Base-by-base conservation (phyloP, 2,113 vertebrate genomes). In the Campylomormyrus numenius region DNA sequence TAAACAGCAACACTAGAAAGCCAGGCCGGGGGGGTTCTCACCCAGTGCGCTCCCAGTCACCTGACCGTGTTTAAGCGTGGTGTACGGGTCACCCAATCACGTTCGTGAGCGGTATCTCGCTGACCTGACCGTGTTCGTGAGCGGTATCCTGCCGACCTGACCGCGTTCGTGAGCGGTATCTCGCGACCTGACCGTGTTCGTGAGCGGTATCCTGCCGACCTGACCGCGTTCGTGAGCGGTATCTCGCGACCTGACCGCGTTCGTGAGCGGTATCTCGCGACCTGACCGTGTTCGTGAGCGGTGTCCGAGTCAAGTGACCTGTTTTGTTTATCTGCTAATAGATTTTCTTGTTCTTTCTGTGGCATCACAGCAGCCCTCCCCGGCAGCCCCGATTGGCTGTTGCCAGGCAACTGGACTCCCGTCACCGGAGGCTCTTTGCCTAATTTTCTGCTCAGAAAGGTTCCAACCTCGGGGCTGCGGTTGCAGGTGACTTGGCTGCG, bases 361-460 rank as follows among this genome's bases (percentile, higher is more conserved):
- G 85, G 50, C 62, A 56, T 87, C 62, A n/a, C 89, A 13, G 35
- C 85, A 52, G 89, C 48, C 66, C 74, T 88, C 66, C 85, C 13
- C 62, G 7, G 48, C 9, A 15, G 49, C 58, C 35, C 46, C 46
- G 87, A 53, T 50, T 83, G 74, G 87, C 90, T 24, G 90, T 90
- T 90, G 87, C 90, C 52, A 88, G 87, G 90, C 90, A 90, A 90
- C 87, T 8, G 35, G 35, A 62, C 46, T 77, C 52, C 66, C 2
- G 49, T 46, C 66, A 62, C 27, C 39, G 66, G 85, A 88, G 66
- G 58, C 46, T 90, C 66, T 87, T 90, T 88, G 62, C 85, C 85
- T 90, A 90, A 90, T 89, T 85, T 35, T 89, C 80, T 5, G 10
- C 31, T 53, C 74, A 89, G 83, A 52, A 89, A 89, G 48, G 74